Percentiles rank a stretch among this genome's conserved stretches.
phyloP scores from a whole-genome alignment of 2,888 invertebrate genomes.

The Anthrax anthrax region DNA sequence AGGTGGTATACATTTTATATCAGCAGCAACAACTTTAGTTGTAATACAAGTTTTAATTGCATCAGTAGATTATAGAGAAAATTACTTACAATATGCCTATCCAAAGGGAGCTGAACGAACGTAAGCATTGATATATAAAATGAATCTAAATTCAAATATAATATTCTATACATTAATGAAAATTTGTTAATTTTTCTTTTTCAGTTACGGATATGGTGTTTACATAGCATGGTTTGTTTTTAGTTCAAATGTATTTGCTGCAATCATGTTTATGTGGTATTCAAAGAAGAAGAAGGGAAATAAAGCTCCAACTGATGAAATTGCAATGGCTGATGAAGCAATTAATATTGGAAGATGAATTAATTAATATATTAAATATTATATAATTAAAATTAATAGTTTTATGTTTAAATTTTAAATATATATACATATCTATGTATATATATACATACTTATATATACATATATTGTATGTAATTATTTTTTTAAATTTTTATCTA shows the following conservation, averaged over 20 bases:
- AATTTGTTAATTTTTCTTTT: constrained; percentile 7
- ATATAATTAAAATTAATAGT: too few relatives aligned
- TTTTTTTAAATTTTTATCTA: too few relatives aligned
- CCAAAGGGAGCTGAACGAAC: constrained; percentile 48
- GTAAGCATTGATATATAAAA: constrained; percentile 30
- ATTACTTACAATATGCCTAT: constrained; percentile 48
- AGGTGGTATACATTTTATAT: constrained; percentile 69
- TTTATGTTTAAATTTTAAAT: too few relatives aligned
- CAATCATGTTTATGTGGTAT: constrained; percentile 60
- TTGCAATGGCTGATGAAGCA: constrained; percentile 74
- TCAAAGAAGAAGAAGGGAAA: constrained; percentile 75
- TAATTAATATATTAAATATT: too few relatives aligned
- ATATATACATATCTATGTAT: too few relatives aligned
- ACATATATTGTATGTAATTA: too few relatives aligned
- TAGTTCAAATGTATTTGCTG: constrained; percentile 49
- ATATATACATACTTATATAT: too few relatives aligned
- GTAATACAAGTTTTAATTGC: constrained; percentile 69
- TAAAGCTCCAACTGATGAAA: constrained; percentile 66
- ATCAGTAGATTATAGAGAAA: constrained; percentile 54
- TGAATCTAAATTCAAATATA: neutral
- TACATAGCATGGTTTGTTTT: constrained; percentile 68
- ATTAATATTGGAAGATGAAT: constrained; percentile 58
- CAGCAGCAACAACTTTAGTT: constrained; percentile 67
- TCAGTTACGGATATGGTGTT: constrained; percentile 56
- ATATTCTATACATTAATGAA: constrained; percentile 1